phyloP scores from a whole-genome alignment of 2,888 invertebrate genomes.

The Philopedon plagiatum region DNA sequence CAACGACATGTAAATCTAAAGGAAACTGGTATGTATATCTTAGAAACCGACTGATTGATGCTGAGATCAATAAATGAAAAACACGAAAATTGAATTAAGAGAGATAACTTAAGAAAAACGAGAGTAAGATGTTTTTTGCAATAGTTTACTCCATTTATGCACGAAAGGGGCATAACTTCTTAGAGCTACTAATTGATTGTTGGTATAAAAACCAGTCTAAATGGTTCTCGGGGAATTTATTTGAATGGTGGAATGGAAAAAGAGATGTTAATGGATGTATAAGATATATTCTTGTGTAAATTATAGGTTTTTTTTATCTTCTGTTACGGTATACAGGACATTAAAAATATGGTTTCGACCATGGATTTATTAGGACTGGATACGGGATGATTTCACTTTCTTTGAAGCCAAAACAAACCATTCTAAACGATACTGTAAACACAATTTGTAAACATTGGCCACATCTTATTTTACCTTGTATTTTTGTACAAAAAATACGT shows the following conservation, averaged over 20 bases:
- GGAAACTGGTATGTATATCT: constrained; percentile 25
- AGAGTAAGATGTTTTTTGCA: constrained; percentile 36
- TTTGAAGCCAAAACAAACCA: no score
- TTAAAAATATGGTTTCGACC: no score
- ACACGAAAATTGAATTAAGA: constrained; percentile 51
- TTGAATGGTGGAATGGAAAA: constrained; percentile 2
- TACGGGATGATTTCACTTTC: no score
- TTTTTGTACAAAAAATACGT: no score
- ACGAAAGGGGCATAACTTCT: constrained; percentile 46
- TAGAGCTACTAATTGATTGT: constrained; percentile 47
- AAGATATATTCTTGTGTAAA: neutral
- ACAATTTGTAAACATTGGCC: no score
- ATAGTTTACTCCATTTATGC: constrained; percentile 47
- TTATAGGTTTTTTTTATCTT: no score
- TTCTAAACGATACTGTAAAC: no score
- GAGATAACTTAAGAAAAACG: constrained; percentile 45
- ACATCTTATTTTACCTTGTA: no score
- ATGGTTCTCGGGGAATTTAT: constrained; percentile 34
- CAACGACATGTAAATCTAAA: constrained; percentile 8
- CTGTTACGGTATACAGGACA: no score
- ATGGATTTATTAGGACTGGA: no score
- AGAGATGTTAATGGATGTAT: constrained; percentile 1
- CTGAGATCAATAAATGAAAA: constrained; percentile 47
- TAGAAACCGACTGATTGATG: constrained; percentile 42
- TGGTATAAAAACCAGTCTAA: constrained; percentile 47